Evolutionary conservation across 2,888 invertebrate genomes (phyloP), one percentile per base, ranked within the genome.

Genomic region (Drosophila mulleri): DNA sequence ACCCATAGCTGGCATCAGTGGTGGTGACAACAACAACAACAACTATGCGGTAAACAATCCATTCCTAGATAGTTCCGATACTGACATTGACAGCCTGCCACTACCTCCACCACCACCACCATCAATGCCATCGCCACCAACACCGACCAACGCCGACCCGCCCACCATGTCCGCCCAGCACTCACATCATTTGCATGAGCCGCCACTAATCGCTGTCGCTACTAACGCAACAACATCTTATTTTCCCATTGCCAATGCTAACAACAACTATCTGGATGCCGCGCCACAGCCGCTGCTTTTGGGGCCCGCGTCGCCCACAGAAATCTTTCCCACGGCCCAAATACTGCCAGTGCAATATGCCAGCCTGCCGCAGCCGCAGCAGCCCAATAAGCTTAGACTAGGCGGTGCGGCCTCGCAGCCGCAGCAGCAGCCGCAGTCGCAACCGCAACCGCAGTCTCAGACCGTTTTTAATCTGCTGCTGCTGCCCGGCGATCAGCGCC

Each of bases 331-430:
- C 70, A 88, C 91, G 75, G 91, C 92, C 73, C 92, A 93, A 91
- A 92, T 93, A 75, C 80, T 93, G 69, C 93, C 93, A 26, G 93
- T 93, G 42, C 93, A 93, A 77, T 93, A 93, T 83, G 83, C 91
- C 54, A 91, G 89, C 67, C 80, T 93, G 72, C 93, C 93, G 67
- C 91, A 91, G 71, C 93, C 92, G 66, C 93, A 93, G 75, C 93
- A 93, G 75, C 87, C 87, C 59, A 88, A 91, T 67, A 89, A 89
- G 61, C 73, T 86, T 16, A 85, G 76, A 44, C 61, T 88, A 29
- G 85, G 77, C n/a, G 54, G 53, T 29, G 68, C 35, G n/a, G 45
- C 62, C 37, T 39, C 74, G 52, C 35, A 29, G 29, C 8, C 69
- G 57, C 20, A 53, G 41, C 47, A 64, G 50, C 77, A 65, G 69